phyloP scores from a whole-genome alignment of 2,888 invertebrate species.

The Priocnemis perturbator region DNA sequence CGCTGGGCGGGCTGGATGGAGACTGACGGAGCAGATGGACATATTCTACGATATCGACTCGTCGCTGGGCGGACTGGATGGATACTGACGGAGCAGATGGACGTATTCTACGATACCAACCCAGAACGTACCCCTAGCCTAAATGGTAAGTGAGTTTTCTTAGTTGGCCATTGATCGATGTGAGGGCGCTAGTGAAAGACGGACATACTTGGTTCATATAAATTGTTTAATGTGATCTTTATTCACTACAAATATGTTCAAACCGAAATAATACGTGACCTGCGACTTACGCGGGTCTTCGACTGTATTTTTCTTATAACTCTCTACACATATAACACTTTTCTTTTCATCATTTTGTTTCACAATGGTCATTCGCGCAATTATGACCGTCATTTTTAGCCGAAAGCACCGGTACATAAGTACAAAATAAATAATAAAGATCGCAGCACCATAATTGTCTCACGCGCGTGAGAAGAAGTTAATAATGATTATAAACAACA shows the following conservation, averaged over 20 bases:
- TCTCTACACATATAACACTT: background rate
- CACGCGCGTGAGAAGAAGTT: slow-evolving; percentile 20
- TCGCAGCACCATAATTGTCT: slow-evolving; percentile 54
- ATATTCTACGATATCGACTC: no score
- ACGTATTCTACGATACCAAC: no score
- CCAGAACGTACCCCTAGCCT: no score
- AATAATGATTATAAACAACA: slow-evolving; percentile 45
- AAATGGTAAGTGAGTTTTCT: no score
- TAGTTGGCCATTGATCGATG: no score
- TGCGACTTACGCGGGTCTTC: background rate
- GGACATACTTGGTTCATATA: background rate
- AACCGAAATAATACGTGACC: slow-evolving; percentile 42
- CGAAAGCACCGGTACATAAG: slow-evolving; percentile 20
- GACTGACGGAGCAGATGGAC: no score
- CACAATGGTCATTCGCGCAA: slow-evolving; percentile 3
- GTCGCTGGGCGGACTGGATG: no score
- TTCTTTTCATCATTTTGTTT: background rate
- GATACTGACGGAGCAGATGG: no score
- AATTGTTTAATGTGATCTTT: slow-evolving; percentile 47
- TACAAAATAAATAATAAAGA: slow-evolving; percentile 46
- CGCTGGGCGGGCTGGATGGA: no score
- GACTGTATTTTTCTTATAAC: background rate
- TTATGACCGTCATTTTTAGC: slow-evolving; percentile 7
- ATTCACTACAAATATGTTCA: slow-evolving; percentile 49
- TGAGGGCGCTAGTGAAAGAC: no score